A percentile compares a stretch with the other conserved stretches of the same genome.
Evolutionary conservation across 2,797 vertebrate genomes (phyloP).

Genomic region (Peromyscus attwateri): DNA sequence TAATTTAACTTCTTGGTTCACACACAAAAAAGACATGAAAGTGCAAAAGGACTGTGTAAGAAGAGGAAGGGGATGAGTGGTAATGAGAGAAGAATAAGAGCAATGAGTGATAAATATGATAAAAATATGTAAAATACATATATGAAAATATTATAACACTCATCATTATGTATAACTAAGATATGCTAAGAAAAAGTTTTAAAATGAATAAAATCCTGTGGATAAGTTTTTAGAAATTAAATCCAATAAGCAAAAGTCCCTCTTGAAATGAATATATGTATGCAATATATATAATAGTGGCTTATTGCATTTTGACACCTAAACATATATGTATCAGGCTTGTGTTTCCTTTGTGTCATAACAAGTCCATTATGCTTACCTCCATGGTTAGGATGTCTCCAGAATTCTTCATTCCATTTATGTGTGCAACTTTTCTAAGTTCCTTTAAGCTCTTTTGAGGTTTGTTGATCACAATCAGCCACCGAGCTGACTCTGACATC

Average conservation of each 20-base stretch:
- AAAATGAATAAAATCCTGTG: neutral
- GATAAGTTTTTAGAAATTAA: neutral
- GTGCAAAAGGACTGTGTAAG: neutral
- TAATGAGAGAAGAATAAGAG: neutral
- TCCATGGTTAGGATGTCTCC: neutral
- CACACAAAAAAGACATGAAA: neutral
- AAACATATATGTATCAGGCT: neutral
- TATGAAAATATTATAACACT: neutral
- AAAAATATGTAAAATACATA: neutral
- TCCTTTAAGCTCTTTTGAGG: conserved; percentile 4
- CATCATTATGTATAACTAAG: neutral
- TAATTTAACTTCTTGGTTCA: neutral
- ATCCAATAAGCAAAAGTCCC: neutral
- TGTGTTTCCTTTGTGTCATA: neutral
- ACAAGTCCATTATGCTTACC: neutral
- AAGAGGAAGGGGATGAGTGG: neutral
- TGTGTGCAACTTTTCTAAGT: conserved; percentile 44
- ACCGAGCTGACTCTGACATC: conserved; percentile 72
- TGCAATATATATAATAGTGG: neutral
- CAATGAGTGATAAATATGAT: neutral
- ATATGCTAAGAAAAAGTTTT: neutral
- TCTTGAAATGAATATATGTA: neutral
- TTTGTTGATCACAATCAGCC: conserved; percentile 70
- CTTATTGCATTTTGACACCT: neutral
- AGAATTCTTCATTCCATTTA: conserved; percentile 58